phyloP scores from a whole-genome alignment of 1,140 invertebrate species.

The Asobara japonica region DNA sequence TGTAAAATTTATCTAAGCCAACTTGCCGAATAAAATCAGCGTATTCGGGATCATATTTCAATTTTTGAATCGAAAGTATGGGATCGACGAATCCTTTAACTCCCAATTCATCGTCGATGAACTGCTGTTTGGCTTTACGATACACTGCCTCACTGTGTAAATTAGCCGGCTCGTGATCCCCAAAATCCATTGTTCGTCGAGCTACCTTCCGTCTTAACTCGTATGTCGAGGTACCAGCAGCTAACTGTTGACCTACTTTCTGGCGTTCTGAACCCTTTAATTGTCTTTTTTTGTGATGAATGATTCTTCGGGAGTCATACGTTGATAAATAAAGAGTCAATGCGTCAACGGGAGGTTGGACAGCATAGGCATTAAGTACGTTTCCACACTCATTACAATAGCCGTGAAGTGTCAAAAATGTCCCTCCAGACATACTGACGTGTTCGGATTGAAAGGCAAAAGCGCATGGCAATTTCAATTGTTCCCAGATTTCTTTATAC shows the following conservation, averaged over 20 bases:
- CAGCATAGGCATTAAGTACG: neutral
- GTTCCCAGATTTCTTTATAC: neutral
- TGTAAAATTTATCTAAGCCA: neutral
- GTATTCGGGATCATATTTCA: neutral
- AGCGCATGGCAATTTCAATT: neutral
- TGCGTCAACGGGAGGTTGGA: neutral
- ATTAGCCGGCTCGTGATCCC: neutral
- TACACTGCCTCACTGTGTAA: neutral
- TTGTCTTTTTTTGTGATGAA: neutral
- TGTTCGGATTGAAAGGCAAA: neutral
- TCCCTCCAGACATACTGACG: neutral
- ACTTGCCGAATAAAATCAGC: neutral
- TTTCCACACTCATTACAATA: neutral
- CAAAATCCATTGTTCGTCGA: constrained; percentile 1
- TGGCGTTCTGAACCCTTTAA: neutral
- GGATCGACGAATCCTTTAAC: neutral
- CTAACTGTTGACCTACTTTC: neutral
- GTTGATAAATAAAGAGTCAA: neutral
- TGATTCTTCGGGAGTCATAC: neutral
- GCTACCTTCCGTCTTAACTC: neutral
- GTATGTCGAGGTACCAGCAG: neutral
- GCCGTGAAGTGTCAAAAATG: neutral
- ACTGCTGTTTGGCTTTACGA: neutral
- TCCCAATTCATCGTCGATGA: neutral
- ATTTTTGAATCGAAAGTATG: neutral